Evolutionary conservation across 2,888 invertebrate species (phyloP).

Genomic region (Cryptocheilus praepositus): DNA sequence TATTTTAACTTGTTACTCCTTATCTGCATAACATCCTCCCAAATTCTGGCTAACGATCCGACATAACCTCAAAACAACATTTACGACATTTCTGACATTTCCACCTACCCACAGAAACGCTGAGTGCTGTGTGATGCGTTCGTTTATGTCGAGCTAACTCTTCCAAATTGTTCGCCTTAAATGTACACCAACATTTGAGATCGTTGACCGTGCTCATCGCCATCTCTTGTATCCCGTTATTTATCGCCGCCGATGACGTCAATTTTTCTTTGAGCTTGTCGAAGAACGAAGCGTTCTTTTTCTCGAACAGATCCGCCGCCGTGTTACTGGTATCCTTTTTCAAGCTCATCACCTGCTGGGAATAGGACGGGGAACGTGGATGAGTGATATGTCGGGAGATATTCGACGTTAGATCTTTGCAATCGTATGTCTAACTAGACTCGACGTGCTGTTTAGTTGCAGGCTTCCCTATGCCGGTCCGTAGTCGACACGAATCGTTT

Average conservation of each 20-base stretch:
- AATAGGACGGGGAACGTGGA: background rate
- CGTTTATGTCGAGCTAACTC: constrained; percentile 69
- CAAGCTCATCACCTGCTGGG: constrained; percentile 25
- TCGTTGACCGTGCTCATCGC: constrained; percentile 83
- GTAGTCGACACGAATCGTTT: too few relatives aligned
- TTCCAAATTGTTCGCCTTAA: constrained; percentile 67
- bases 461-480: too few relatives aligned
- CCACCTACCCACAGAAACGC: constrained; percentile 80
- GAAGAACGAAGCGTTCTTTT: constrained; percentile 87
- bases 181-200: constrained; percentile 72
- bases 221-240: constrained; percentile 82
- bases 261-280: constrained; percentile 87
- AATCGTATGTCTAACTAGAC: too few relatives aligned
- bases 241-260: constrained; percentile 80
- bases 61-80: constrained; percentile 87
- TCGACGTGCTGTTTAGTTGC: too few relatives aligned
- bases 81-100: constrained; percentile 91
- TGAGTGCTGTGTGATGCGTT: constrained; percentile 70
- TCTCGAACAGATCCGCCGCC: constrained; percentile 74
- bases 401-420: constrained; percentile 7
- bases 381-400: background rate
- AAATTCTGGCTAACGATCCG: constrained; percentile 77
- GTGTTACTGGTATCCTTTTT: constrained; percentile 55
- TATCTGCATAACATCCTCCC: too few relatives aligned
- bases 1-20: too few relatives aligned